A percentile compares a stretch with the other conserved stretches of the same genome.
These are phyloP conservation scores for Synanthedon tipuliformis DNA, from an alignment of 2,888 invertebrate genomes.

Conservation along the genomic window DNA sequence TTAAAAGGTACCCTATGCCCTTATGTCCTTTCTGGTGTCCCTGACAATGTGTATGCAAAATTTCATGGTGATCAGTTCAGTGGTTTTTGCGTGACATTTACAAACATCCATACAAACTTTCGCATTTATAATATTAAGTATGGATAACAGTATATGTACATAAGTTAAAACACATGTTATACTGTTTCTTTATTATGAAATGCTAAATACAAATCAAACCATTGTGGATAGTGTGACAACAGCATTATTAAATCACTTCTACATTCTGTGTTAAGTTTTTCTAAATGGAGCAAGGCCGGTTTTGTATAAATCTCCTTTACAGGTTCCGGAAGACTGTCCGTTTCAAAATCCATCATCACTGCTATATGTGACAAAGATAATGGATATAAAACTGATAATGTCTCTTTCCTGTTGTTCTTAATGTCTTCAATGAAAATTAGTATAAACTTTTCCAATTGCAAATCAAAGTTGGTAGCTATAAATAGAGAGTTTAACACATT, in stretches of 20 bases:
- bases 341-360: constrained; percentile 37
- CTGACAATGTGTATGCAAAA: too few relatives aligned
- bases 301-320: constrained; percentile 21
- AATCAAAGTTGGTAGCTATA: constrained; percentile 33
- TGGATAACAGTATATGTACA: too few relatives aligned
- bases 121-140: too few relatives aligned
- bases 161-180: not conserved
- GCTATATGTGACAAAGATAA: constrained; percentile 24
- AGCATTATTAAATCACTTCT: constrained; percentile 42
- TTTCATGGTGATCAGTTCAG: too few relatives aligned
- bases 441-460: constrained; percentile 27
- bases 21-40: too few relatives aligned
- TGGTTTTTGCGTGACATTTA: too few relatives aligned
- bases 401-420: constrained; percentile 17
- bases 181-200: not conserved
- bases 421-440: constrained; percentile 27
- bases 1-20: too few relatives aligned
- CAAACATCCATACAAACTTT: too few relatives aligned
- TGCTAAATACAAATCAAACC: constrained; percentile 45
- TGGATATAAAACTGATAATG: constrained; percentile 34
- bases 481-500: constrained; percentile 41
- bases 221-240: constrained; percentile 48
- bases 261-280: constrained; percentile 20
- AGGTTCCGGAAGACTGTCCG: constrained; percentile 17
- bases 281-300: constrained; percentile 23